Percentiles rank a stretch among this genome's conserved stretches.
These are phyloP conservation scores for Eretmocerus hayati DNA, from an alignment of 2,888 invertebrate species.

Conservation along the genomic window DNA sequence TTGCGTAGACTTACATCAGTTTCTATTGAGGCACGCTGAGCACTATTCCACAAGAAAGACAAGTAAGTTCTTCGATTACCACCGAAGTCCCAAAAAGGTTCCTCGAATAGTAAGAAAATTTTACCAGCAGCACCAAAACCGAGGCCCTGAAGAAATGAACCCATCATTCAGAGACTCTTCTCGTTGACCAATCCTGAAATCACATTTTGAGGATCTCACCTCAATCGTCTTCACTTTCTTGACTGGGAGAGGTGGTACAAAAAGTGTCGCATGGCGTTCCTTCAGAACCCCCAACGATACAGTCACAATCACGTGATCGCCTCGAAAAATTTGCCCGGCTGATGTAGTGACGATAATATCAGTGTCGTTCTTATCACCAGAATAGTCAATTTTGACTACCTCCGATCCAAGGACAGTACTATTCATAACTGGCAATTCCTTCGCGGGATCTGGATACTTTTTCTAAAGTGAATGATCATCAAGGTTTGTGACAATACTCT, in stretches of 20 bases:
- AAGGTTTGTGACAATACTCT: too few species aligned
- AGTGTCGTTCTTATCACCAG: slow-evolving; percentile 13
- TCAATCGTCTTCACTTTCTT: slow-evolving; percentile 53
- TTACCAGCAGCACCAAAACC: slow-evolving; percentile 63
- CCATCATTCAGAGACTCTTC: too few species aligned
- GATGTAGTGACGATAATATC: slow-evolving; percentile 44
- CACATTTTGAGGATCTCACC: too few species aligned
- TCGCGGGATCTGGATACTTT: slow-evolving; percentile 32
- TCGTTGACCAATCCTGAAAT: too few species aligned
- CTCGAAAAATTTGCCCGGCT: slow-evolving; percentile 51
- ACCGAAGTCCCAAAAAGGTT: slow-evolving; percentile 56
- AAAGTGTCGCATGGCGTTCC: slow-evolving; percentile 49
- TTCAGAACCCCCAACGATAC: slow-evolving; percentile 67
- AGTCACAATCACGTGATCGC: slow-evolving; percentile 62
- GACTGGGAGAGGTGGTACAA: slow-evolving; percentile 52
- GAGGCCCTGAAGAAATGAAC: slow-evolving; percentile 50
- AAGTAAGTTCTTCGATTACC: not conserved
- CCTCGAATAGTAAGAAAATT: slow-evolving; percentile 58
- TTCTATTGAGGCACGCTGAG: slow-evolving; percentile 37
- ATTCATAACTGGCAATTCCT: slow-evolving; percentile 35
- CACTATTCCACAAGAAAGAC: slow-evolving; percentile 50
- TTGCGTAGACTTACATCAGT: slow-evolving; percentile 4
- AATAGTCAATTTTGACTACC: slow-evolving; percentile 33
- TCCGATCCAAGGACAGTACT: slow-evolving; percentile 32
- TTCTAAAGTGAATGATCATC: slow-evolving; percentile 26